These are phyloP conservation scores for Conus canariensis DNA, from an alignment of 2,888 invertebrate species.

Conservation along the genomic window DNA sequence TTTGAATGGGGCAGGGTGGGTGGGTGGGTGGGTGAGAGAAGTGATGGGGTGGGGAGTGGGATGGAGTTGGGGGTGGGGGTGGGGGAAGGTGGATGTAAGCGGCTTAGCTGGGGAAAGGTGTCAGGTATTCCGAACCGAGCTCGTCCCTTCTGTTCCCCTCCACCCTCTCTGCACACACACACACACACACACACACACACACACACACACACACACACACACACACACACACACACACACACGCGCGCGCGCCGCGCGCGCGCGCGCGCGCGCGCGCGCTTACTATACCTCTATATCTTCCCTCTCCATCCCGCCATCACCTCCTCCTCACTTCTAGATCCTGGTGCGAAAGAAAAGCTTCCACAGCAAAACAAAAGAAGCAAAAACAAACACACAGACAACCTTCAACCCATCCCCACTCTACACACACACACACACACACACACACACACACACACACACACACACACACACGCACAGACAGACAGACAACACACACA, in stretches of 20 bases:
- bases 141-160: background rate
- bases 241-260: background rate
- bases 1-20: too few relatives aligned
- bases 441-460: slow-evolving; percentile 6
- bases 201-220: background rate
- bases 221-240: background rate
- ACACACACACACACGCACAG: background rate
- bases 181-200: background rate
- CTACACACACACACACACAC: background rate
- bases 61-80: too few relatives aligned
- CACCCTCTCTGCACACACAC: background rate
- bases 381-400: too few relatives aligned
- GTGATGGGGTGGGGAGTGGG: too few relatives aligned
- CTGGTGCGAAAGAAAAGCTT: background rate
- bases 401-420: too few relatives aligned
- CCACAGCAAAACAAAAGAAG: too few relatives aligned
- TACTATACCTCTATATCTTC: too few relatives aligned
- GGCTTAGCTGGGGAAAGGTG: too few relatives aligned
- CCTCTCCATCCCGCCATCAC: too few relatives aligned
- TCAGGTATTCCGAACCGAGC: too few relatives aligned
- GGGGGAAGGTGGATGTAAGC: too few relatives aligned
- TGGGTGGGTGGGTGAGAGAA: too few relatives aligned
- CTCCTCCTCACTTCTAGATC: background rate
- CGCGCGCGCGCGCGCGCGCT: background rate
- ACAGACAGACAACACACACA: background rate